Conservation (phyloP, 2,888 invertebrate species). For the Coenonympha arcania region DNA sequence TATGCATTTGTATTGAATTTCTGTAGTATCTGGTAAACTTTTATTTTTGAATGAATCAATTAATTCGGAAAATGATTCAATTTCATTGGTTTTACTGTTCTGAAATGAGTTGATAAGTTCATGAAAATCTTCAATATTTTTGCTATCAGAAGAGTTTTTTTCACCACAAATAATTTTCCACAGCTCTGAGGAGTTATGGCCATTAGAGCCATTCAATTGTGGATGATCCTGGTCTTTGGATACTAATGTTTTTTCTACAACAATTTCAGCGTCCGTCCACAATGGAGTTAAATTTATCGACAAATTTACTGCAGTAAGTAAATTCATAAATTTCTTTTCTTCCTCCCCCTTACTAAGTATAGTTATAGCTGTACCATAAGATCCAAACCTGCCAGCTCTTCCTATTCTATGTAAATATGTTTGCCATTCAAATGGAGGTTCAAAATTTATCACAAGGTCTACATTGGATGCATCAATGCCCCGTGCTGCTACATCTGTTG, state of each 20-base stretch:
- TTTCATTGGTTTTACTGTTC: constrained; percentile 9
- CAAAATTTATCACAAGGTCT: constrained; percentile 94
- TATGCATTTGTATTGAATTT: constrained; percentile 18
- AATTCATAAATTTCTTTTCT: constrained; percentile 68
- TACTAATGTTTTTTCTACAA: neutral
- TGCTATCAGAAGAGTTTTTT: constrained; percentile 11
- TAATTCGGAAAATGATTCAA: constrained; percentile 46
- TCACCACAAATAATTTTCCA: constrained; percentile 37
- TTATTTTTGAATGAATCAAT: constrained; percentile 39
- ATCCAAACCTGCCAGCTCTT: constrained; percentile 94
- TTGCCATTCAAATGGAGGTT: constrained; percentile 83
- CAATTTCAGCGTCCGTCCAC: constrained; percentile 40
- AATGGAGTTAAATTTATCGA: constrained; percentile 40
- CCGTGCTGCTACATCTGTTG: constrained; percentile 92
- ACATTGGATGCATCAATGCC: constrained; percentile 96
- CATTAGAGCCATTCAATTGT: constrained; percentile 6
- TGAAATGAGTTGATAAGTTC: constrained; percentile 38
- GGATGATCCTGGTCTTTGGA: neutral
- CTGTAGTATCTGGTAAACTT: neutral
- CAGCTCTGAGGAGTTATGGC: constrained; percentile 29
- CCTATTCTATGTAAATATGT: constrained; percentile 97
- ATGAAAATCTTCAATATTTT: constrained; percentile 34
- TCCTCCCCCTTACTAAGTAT: constrained; percentile 81
- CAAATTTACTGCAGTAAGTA: constrained; percentile 74
- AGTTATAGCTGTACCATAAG: constrained; percentile 85